Evolutionary conservation across 2,888 invertebrate species (phyloP), one percentile per base, ranked within the genome.

Genomic region (Eupithecia subfuscata): DNA sequence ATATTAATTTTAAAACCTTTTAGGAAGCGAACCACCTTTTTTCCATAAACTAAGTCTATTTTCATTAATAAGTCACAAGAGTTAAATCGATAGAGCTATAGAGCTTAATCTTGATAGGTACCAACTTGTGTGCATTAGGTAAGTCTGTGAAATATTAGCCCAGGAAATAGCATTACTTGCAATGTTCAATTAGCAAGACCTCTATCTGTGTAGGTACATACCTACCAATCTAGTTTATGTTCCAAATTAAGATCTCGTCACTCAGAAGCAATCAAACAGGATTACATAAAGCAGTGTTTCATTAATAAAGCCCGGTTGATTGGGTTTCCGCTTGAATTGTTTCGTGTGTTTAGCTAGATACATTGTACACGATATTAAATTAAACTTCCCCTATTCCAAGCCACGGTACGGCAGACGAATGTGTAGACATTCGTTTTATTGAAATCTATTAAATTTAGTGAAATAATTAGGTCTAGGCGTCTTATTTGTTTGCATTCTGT

Each of bases 261-360:
- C 64, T 71, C 71, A 48, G 30, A 52, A 69, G 72, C 72, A 72
- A 72, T 75, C 65, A 72, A 72, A 71, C 71, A 40, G 48, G 69
- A 52, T 71, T 71, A 69, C 75, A 75, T 65, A 71, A 25, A 75
- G 72, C 69, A 68, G 75, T 64, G 52, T 75, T 72, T 52, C 37
- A 69, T 69, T 75, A 75, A 52, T 70, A 70, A 70, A 75, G 65
- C 69, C 25, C 69, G 14, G 70, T 70, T 73, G 72, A 75, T 73
- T 75, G 69, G 65, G 56, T 71, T 74, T 76, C 52, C 52, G 69
- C 45, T 40, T 67, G 34, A 22, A 60, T 45, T 69, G 65, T 69
- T 71, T 48, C 37, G 18, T 72, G 56, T 67, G 37, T 40, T n/a
- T 40, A 67, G 40, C 12, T 40, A n/a, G 40, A 40, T 40, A 67